Base-by-base conservation (phyloP, 2,888 invertebrate genomes). In the Heliconius cydno region DNA sequence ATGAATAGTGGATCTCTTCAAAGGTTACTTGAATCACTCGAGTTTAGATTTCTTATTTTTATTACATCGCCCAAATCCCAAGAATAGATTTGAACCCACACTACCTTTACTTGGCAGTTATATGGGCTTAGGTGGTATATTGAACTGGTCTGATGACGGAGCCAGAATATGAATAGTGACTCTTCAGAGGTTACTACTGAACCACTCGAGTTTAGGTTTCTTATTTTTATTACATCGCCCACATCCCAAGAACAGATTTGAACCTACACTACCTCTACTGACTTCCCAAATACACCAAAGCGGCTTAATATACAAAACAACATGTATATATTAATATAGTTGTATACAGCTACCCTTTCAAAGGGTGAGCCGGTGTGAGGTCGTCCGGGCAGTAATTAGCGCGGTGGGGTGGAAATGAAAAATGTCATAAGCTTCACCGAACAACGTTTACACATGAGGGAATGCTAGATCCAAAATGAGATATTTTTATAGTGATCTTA, bases 351-450 rank as follows among this genome's bases (percentile, higher is more conserved):
- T 73, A 73, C 86, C 86, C 86, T 85, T 87, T 83, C 84, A 41
- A 81, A 41, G 82, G 83, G 85, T 84, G 85, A 85, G 57, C 38
- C 83, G 85, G 88, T 67, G 77, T 71, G 52, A 52, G 52, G 52
- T 66, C 19, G 77, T 65, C 63, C 65, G 88, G 88, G 88, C 89
- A 87, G 19, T 89, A 89, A 89, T 89, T 90, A 84, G 82, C 87
- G 87, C 88, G 87, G 83, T 86, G 86, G 86, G 86, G 85, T 89
- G 88, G 87, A 89, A 88, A 90, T 91, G 89, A 90, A 90, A 89
- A 91, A 91, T 91, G 88, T 88, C 88, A 60, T 34, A 70, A 30
- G 76, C 65, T 25, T 72, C 65, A 78, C 28, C 72, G 71, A 65
- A 65, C 77, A 77, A 63, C 65, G 34, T 78, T 52, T 52, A 66